Percentiles rank a stretch among this genome's conserved stretches.
Conservation (phyloP, 1,140 invertebrate species). For the Leptinotarsa lineolata region DNA sequence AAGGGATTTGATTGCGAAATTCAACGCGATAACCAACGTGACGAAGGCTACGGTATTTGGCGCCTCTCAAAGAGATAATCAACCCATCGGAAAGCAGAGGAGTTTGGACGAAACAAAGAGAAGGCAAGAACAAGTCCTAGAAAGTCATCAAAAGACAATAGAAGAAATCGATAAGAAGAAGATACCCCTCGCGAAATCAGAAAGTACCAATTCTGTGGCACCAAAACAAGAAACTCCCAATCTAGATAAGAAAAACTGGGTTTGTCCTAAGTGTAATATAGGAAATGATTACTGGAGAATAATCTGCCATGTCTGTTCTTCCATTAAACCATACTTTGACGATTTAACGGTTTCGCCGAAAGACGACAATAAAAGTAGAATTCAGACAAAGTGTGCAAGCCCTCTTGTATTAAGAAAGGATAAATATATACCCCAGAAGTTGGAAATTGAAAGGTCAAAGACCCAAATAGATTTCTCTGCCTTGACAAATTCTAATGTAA, state of each 20-base stretch:
- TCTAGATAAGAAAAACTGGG: constrained; percentile 56
- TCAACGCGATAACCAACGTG: constrained; percentile 66
- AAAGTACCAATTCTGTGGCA: constrained; percentile 47
- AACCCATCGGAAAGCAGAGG: constrained; percentile 47
- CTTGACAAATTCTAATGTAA: constrained; percentile 36
- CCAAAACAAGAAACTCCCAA: constrained; percentile 44
- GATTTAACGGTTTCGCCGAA: constrained; percentile 44
- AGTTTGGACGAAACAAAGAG: constrained; percentile 39
- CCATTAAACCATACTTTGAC: constrained; percentile 55
- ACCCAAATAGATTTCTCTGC: constrained; percentile 53
- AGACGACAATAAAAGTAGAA: constrained; percentile 30
- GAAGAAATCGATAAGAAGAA: constrained; percentile 46
- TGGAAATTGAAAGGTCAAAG: constrained; percentile 48
- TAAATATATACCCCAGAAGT: constrained; percentile 30
- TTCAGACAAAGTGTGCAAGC: constrained; percentile 32
- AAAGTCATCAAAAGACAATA: constrained; percentile 45
- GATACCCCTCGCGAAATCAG: constrained; percentile 47
- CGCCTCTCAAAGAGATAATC: constrained; percentile 43
- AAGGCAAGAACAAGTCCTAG: constrained; percentile 42
- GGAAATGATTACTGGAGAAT: constrained; percentile 63
- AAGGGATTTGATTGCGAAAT: constrained; percentile 66
- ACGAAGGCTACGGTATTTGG: constrained; percentile 60
- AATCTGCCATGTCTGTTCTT: constrained; percentile 62
- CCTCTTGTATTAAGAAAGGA: constrained; percentile 23
- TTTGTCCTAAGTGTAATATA: constrained; percentile 61